Conservation (phyloP, 2,113 vertebrate species). For the Oplegnathus fasciatus region DNA sequence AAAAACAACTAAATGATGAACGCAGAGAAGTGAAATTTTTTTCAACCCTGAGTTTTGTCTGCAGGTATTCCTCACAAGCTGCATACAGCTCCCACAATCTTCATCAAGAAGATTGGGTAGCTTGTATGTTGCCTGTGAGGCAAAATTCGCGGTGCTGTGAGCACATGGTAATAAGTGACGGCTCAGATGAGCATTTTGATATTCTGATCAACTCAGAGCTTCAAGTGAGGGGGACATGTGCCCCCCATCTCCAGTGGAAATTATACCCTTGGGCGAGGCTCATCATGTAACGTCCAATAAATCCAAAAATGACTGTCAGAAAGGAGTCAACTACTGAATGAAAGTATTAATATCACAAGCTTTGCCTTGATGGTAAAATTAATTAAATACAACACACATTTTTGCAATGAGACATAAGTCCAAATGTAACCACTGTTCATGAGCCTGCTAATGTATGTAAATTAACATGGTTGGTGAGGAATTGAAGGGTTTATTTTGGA, state of each 20-base stretch:
- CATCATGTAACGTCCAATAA: too few species aligned
- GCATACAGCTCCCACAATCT: neutral
- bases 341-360: too few species aligned
- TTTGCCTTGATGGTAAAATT: neutral
- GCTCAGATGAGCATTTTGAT: neutral
- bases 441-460: neutral
- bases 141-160: neutral
- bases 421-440: neutral
- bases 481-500: neutral
- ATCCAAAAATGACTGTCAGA: too few species aligned
- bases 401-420: neutral
- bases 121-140: neutral
- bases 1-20: too few species aligned
- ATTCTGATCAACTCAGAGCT: neutral
- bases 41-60: neutral
- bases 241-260: too few species aligned
- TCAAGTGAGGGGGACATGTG: too few species aligned
- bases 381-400: neutral
- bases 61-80: neutral
- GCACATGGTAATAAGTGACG: neutral
- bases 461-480: neutral
- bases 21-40: too few species aligned
- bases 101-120: neutral
- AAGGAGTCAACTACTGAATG: too few species aligned
- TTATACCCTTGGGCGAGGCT: too few species aligned